Evolutionary conservation across 1,140 invertebrate species (phyloP), one percentile per base, ranked within the genome.

Genomic region (Nymphalis io): DNA sequence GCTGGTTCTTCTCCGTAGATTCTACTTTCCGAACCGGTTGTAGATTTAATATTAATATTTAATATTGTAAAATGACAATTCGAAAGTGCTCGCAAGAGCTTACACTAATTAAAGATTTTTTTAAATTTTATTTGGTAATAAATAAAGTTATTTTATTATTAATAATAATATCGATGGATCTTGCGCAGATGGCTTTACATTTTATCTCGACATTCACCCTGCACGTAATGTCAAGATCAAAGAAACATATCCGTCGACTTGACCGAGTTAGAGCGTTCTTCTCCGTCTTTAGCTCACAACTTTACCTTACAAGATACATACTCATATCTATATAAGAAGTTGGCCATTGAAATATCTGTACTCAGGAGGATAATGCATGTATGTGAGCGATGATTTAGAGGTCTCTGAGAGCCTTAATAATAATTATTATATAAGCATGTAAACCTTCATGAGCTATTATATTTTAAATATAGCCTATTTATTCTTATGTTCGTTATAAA

Each of bases 171-270:
- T 42, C 40, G 10, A 33, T 33, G 27, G 5, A 27, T 27, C 23
- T 27, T 27, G 1, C 3, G 10, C 27, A 33, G 27, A 33, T 33
- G 27, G 27, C 27, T 33, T 21, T 21, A 21, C 8, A 13, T 53
- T 11, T 44, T 70, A 64, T 38, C 58, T 21, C 66, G 70, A 61
- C 66, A 64, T 74, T 79, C 72, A 62, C 68, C 68, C 65, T 72
- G 61, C 53, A 57, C 57, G 69, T 80, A 82, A 82, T 80, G 84
- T 85, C 83, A 84, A 88, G 81, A 79, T 72, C 79, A 80, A 69
- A 71, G 68, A 59, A 81, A 70, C 71, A 79, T 77, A 83, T 83
- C 83, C 79, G 82, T 76, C 68, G 67, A 78, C 81, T 84, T 88
- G 84, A 85, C 85, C 83, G 80, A 86, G 66, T 81, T 88, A 21